Conservation (phyloP, 2,888 invertebrate species). For the Amiota minor region DNA sequence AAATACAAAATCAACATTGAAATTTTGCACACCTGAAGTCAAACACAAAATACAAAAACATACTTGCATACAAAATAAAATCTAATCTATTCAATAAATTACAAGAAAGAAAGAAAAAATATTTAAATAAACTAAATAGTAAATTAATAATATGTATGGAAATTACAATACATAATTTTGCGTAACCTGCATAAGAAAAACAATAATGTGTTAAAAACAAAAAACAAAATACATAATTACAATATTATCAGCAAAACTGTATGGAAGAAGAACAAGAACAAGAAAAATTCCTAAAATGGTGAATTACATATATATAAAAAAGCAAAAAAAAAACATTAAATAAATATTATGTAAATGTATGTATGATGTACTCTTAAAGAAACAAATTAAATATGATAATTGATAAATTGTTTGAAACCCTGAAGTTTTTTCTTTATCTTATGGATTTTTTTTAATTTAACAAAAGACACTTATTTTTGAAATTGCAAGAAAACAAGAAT, state of each 20-base stretch:
- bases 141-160: constrained; percentile 8
- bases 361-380: not conserved
- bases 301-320: constrained; percentile 6
- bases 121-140: constrained; percentile 22
- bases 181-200: constrained; percentile 24
- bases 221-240: constrained; percentile 7
- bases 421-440: no score
- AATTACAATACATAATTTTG: not conserved
- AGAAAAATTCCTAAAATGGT: constrained; percentile 18
- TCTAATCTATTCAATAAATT: not conserved
- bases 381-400: not conserved
- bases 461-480: no score
- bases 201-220: constrained; percentile 18
- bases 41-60: constrained; percentile 31
- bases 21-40: constrained; percentile 49
- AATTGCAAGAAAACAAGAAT: no score
- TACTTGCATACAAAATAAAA: constrained; percentile 22
- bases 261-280: constrained; percentile 45
- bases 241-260: constrained; percentile 38
- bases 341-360: constrained; percentile 11
- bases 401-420: no score
- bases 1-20: constrained; percentile 48
- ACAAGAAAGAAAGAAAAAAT: constrained; percentile 10
- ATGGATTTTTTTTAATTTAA: no score
- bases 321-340: constrained; percentile 8